Percentiles rank a stretch among this genome's conserved stretches.
Evolutionary conservation across 2,797 vertebrate species (phyloP).

Genomic region (Characodon lateralis): DNA sequence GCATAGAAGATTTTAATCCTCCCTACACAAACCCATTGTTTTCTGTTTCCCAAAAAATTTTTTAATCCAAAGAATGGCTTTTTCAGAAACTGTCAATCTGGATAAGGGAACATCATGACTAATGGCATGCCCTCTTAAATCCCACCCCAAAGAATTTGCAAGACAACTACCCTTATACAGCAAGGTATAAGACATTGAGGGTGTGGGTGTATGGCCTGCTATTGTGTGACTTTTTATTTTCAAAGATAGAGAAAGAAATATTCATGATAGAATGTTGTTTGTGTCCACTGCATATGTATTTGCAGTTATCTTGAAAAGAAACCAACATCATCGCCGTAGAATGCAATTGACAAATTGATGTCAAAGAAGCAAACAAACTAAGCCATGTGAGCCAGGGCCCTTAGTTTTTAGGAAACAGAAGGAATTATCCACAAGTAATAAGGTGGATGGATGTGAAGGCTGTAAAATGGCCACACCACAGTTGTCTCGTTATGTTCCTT

Average conservation of each 20-base stretch:
- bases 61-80: too few relatives aligned
- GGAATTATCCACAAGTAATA: conserved; percentile 67
- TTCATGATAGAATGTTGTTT: conserved; percentile 4
- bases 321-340: conserved; percentile 53
- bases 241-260: neutral
- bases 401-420: conserved; percentile 80
- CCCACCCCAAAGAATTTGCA: neutral
- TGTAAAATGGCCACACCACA: conserved; percentile 47
- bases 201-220: too few relatives aligned
- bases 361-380: conserved; percentile 66
- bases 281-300: neutral
- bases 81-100: neutral
- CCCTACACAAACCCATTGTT: too few relatives aligned
- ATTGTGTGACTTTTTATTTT: neutral
- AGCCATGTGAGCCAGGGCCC: conserved; percentile 40
- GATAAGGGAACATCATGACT: neutral
- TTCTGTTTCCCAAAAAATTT: too few relatives aligned
- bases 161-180: neutral
- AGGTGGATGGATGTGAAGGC: neutral
- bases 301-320: conserved; percentile 39
- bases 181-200: neutral
- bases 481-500: conserved; percentile 44
- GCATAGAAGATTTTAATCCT: too few relatives aligned
- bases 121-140: neutral
- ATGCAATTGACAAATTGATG: conserved; percentile 77